Percentiles rank a stretch among this genome's conserved stretches.
Conservation (phyloP, 2,797 vertebrate genomes). For the Phalanger gymnotis region DNA sequence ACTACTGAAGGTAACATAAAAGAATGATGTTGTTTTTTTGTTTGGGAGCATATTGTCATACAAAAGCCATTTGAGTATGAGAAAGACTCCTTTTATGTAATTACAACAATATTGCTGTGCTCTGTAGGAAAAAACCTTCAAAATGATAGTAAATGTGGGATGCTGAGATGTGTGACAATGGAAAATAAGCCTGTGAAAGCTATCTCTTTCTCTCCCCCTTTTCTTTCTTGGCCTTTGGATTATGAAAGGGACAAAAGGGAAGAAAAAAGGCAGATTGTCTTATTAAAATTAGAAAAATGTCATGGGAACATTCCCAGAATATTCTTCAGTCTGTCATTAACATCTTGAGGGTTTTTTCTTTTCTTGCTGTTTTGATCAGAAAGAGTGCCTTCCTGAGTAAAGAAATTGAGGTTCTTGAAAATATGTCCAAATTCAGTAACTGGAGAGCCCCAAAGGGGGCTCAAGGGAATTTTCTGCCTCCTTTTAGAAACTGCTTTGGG, state of each 20-base stretch:
- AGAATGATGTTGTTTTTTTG: neutral
- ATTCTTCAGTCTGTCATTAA: neutral
- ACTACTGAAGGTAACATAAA: neutral
- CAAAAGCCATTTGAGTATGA: neutral
- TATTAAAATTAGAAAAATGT: slow-evolving; percentile 16
- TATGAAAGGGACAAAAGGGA: neutral
- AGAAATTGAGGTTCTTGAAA: neutral
- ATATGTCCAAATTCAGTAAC: neutral
- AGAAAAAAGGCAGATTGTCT: slow-evolving; percentile 12
- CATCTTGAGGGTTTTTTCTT: neutral
- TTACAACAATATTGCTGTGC: neutral
- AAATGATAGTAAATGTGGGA: neutral
- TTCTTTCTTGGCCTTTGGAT: neutral
- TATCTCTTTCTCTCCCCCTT: neutral
- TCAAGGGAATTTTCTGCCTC: neutral
- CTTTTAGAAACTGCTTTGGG: slow-evolving; percentile 8
- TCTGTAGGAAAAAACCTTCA: neutral
- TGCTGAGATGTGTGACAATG: neutral
- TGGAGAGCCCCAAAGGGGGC: neutral
- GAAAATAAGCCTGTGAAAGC: neutral
- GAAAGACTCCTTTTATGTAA: neutral
- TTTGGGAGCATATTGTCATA: neutral
- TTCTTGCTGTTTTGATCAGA: neutral
- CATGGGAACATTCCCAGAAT: slow-evolving; percentile 3
- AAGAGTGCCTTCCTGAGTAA: neutral